Evolutionary conservation across 2,888 invertebrate genomes (phyloP).

Genomic region (Brachyptera putata): DNA sequence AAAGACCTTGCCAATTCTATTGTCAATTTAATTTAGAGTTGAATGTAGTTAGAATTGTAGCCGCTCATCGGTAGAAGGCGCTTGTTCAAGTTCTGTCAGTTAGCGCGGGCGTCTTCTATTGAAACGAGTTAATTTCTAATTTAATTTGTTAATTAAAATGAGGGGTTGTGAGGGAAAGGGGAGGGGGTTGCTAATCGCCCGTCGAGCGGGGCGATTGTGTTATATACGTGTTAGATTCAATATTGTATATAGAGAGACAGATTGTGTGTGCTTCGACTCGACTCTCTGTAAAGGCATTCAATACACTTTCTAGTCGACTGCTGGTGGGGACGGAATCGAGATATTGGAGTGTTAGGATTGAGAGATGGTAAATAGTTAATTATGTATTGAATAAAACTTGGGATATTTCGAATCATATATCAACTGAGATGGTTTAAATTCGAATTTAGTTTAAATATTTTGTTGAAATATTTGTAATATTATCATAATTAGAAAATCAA

Average conservation of each 20-base stretch:
- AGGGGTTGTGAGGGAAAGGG: slow-evolving; percentile 35
- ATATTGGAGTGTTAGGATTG: not conserved
- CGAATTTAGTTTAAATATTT: no score
- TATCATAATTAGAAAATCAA: no score
- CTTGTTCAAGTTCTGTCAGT: not conserved
- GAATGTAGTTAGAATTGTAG: not conserved
- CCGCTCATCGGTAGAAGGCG: not conserved
- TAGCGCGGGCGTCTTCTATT: slow-evolving; percentile 26
- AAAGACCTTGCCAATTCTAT: slow-evolving; percentile 21
- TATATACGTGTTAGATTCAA: slow-evolving; percentile 7
- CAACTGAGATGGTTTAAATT: no score
- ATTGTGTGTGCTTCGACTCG: not conserved
- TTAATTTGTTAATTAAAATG: slow-evolving; percentile 53
- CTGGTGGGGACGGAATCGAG: not conserved
- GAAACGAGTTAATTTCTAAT: slow-evolving; percentile 52
- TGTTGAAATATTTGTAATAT: no score
- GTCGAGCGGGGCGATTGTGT: slow-evolving; percentile 16
- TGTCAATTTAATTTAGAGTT: slow-evolving; percentile 20
- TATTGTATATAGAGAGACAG: no score
- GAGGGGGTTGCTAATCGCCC: slow-evolving; percentile 15
- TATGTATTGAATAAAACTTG: no score
- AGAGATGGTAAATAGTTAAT: no score
- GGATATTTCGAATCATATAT: no score
- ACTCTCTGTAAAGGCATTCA: not conserved
- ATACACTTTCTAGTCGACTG: no score